Base-by-base conservation (phyloP, 1,140 invertebrate genomes). In the Papilio aristodemus region DNA sequence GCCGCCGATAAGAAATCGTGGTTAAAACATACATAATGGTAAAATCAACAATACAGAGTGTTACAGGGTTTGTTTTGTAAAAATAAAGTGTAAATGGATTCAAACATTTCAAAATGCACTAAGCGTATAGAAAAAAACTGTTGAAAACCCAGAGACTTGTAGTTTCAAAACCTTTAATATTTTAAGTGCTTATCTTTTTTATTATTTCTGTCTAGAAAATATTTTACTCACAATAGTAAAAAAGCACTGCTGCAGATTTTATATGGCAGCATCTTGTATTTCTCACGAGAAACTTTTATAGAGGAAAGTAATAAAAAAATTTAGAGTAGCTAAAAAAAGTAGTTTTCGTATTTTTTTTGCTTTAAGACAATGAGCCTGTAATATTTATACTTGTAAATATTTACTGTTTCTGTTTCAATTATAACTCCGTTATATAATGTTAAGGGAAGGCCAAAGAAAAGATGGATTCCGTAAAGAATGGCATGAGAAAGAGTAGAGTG, bases 1-100 rank as follows among this genome's bases (percentile, higher is more conserved):
- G 41, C 4, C 22, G 63, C 6, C 22, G 63, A 66, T 50, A 66
- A 66, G 41, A 11, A 7, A 7, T 36, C 17, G 39, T 46, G 25
- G 32, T 46, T 50, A 32, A 46, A 46, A 66, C n/a, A n/a, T n/a
- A 46, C 63, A 17, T 63, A 39, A 63, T 66, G 39, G 22, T 46
- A 50, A 43, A 50, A 50, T 46, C 39, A 25, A 63, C 37, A 66
- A 14, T 19, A 60, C 1, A 17, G 43, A n/a, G n/a, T n/a, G n/a
- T 14, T n/a, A 19, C 19, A 50, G 9, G 17, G 22, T 22, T 22
- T 50, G 46, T 50, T 50, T 25, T 25, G n/a, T 22, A 22, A 50
- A 39, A 32, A 32, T 10, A 50, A 50, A 50, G 46, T 50, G 19
- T 50, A 11, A 50, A 22, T 22, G 10, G 10, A 22, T 54, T 54